Evolutionary conservation across 2,888 invertebrate genomes (phyloP).

Genomic region (Pelosia muscerda): DNA sequence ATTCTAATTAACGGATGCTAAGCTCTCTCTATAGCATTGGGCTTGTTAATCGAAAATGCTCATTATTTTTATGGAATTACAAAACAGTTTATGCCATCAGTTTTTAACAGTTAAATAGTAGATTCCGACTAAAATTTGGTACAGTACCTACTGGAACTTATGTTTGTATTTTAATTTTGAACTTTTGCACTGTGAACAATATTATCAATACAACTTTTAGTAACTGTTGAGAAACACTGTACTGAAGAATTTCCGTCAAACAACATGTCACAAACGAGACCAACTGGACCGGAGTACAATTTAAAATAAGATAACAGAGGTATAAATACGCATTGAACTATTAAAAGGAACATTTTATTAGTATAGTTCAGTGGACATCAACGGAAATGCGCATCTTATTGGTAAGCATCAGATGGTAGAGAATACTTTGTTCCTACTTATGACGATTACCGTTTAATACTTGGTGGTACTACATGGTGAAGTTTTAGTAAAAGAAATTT

Average conservation of each 20-base stretch:
- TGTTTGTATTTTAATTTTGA: neutral
- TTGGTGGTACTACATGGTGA: too few relatives aligned
- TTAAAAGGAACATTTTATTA: constrained; percentile 75
- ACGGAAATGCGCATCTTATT: constrained; percentile 77
- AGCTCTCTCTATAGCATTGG: too few relatives aligned
- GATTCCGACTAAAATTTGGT: neutral
- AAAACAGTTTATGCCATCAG: too few relatives aligned
- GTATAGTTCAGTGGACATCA: constrained; percentile 69
- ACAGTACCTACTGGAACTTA: too few relatives aligned
- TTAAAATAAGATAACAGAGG: constrained; percentile 78
- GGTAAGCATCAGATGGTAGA: constrained; percentile 64
- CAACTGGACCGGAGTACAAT: constrained; percentile 71
- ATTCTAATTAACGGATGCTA: too few relatives aligned
- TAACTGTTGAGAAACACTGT: constrained; percentile 76
- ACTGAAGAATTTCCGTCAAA: constrained; percentile 70
- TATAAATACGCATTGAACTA: constrained; percentile 79
- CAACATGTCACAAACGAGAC: constrained; percentile 75
- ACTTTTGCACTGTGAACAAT: constrained; percentile 14
- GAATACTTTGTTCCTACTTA: neutral
- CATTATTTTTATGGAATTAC: too few relatives aligned
- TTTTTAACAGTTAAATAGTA: too few relatives aligned
- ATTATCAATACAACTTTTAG: constrained; percentile 36
- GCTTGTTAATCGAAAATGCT: too few relatives aligned
- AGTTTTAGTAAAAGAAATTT: too few relatives aligned
- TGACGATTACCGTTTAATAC: neutral